Base-by-base conservation (phyloP, 2,888 invertebrate species). In the Cephus sareptanus region DNA sequence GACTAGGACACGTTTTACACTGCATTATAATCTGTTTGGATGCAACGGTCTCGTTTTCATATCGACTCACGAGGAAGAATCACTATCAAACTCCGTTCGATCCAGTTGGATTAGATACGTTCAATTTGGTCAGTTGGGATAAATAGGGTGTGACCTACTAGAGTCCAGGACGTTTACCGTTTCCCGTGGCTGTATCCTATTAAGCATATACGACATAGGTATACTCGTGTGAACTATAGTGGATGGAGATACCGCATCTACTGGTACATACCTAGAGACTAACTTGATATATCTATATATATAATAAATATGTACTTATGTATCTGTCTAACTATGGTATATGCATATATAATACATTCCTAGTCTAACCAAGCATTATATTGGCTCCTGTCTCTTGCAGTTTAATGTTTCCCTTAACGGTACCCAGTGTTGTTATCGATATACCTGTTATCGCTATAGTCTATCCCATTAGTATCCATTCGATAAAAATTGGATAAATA, bases 111-210 rank as follows among this genome's bases (percentile, higher is more conserved):
- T 79, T 78, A 76, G 81, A 81, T 80, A 82, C 80, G 84, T 78
- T 74, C 82, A 82, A 83, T 84, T 83, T 82, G 81, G 82, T 76
- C 73, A 73, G 79, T 69, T 73, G 68, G 81, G 81, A 81, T 84
- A 82, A 82, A 84, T 81, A 81, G 82, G 76, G 80, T 78, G 79
- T 81, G 79, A 76, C 80, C 79, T 75, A 80, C 74, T 77, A 73
- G 76, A 76, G 79, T 37, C 77, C 70, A 74, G 80, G 34, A 70
- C 77, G 82, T 77, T 80, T 79, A 75, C 79, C 79, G 77, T 81
- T 81, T 80, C 79, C 77, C 76, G 79, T 79, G 77, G 81, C 73
- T 81, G 80, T 79, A 81, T 81, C 82, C 83, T 82, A 83, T 84
- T 82, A 82, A 82, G 79, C 79, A 77, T 81, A 80, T 77, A 79